phyloP scores from a whole-genome alignment of 2,113 vertebrate genomes.

The Coturnix japonica region DNA sequence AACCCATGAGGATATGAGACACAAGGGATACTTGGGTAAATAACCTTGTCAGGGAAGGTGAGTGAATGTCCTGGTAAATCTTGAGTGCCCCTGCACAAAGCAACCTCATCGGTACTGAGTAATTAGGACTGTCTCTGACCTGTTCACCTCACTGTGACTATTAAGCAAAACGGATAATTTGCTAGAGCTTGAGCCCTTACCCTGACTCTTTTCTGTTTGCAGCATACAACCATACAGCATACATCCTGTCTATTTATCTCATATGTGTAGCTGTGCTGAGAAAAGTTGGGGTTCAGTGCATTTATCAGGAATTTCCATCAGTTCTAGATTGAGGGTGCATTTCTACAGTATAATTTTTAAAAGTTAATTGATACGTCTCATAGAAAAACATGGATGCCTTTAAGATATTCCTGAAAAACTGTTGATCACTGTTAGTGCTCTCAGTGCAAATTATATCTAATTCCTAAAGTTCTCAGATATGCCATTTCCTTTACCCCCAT shows the following conservation, averaged over 20 bases:
- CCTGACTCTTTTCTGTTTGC: rapidly evolving
- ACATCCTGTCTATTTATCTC: neutral
- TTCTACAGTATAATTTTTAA: neutral
- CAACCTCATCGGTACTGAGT: neutral
- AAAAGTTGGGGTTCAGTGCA: neutral
- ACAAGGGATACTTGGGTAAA: neutral
- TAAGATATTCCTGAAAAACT: neutral
- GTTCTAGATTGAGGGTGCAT: neutral
- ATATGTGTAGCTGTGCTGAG: neutral
- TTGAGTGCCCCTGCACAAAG: neutral
- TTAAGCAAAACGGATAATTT: neutral
- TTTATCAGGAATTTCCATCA: neutral
- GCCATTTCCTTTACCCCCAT: neutral
- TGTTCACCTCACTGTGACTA: neutral
- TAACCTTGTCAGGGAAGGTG: neutral
- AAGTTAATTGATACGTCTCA: neutral
- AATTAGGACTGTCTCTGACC: neutral
- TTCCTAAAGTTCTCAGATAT: neutral
- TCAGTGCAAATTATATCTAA: neutral
- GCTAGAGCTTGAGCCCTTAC: neutral
- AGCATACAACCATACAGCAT: neutral
- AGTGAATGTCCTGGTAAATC: rapidly evolving
- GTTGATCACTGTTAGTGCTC: neutral
- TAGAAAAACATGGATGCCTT: neutral
- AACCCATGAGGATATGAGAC: neutral